phyloP scores from a whole-genome alignment of 2,797 vertebrate genomes.

The Falco cherrug region DNA sequence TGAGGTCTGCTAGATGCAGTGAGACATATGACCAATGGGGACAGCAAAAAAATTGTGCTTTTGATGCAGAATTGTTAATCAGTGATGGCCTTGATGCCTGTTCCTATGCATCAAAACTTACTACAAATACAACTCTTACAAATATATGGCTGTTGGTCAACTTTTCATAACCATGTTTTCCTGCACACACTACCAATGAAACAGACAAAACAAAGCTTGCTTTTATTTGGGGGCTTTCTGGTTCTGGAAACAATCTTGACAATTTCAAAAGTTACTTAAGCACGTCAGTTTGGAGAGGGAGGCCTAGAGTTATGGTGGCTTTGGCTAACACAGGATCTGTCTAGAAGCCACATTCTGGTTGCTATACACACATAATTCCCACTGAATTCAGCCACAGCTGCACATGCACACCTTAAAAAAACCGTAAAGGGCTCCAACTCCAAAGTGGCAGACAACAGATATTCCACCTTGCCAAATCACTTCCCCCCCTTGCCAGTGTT shows the following conservation, averaged over 20 bases:
- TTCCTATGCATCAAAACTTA: neutral
- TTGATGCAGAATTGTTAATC: neutral
- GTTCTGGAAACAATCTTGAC: neutral
- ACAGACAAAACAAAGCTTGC: neutral
- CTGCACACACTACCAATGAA: neutral
- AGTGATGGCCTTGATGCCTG: fast-evolving
- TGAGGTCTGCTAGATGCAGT: neutral
- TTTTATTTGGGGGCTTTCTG: neutral
- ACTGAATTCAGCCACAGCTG: neutral
- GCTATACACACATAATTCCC: neutral
- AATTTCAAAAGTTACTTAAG: neutral
- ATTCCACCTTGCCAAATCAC: neutral
- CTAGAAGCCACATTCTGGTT: neutral
- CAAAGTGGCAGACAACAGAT: neutral
- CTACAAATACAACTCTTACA: neutral
- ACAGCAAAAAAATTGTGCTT: neutral
- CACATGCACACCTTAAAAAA: neutral
- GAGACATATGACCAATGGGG: neutral
- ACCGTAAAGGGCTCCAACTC: neutral
- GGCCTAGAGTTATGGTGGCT: neutral
- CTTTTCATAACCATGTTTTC: neutral
- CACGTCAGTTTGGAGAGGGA: neutral
- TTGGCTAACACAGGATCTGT: neutral
- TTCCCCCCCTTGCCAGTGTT: neutral
- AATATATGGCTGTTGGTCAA: neutral